Base-by-base conservation (phyloP, 2,113 vertebrate genomes). In the Tragelaphus scriptus region DNA sequence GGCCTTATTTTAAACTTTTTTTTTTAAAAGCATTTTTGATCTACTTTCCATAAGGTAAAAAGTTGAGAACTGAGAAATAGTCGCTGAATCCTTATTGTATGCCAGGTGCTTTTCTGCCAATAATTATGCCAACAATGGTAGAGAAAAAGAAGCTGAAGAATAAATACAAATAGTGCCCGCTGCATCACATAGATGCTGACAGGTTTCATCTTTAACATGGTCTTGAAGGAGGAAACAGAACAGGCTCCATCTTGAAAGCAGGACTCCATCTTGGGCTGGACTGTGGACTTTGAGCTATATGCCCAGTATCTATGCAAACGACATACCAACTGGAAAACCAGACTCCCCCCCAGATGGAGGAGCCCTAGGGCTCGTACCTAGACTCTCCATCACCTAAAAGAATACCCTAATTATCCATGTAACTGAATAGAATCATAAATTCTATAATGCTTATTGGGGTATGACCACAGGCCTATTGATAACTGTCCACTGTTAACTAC, bases 301-400 rank as follows among this genome's bases (percentile, higher is more conserved):
- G n/a, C 17, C 65, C n/a, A 71, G n/a, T 21, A 71, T 71, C 9
- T 21, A 6, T 71, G 17, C 8, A 71, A 71, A 71, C 0, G 65
- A 40, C 68, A 23, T 12, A 6, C 11, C 68, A 71, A 40, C 19
- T 23, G n/a, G 36, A 40, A 71, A 40, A 23, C 68, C 36, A 71
- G n/a, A 71, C 3, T 3, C 3, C 16, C 4, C 1, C 19, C n/a
- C 10, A 0, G 1, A 23, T 23, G n/a, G 68, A 71, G 36, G 68
- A 23, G 68, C 68, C 68, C 68, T 5, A 12, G 68, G 2, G 10
- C n/a, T 71, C 1, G 0, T 12, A 40, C n/a, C n/a, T 40, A 71
- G 5, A 71, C n/a, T 40, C 68, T 12, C n/a, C 19, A 71, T 40
- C 10, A 12, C n/a, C 68, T 71, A 71, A 71, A 71, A 36, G n/a